Conservation (phyloP, 2,888 invertebrate species). For the Adelphocoris suturalis region DNA sequence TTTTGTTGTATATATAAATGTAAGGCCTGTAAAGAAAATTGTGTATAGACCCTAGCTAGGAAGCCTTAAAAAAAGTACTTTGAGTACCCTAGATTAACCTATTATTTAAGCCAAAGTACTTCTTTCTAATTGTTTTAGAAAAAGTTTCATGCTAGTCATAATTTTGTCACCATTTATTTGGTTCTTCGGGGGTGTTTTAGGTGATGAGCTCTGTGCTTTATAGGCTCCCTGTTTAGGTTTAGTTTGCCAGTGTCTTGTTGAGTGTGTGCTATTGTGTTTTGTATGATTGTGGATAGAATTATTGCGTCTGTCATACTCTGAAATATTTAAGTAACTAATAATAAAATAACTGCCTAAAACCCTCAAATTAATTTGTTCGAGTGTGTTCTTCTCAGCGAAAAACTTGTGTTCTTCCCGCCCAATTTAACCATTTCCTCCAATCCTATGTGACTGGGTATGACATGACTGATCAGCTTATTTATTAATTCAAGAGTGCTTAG, state of each 20-base stretch:
- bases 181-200: not conserved
- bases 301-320: too few species aligned
- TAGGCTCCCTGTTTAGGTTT: too few species aligned
- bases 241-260: not conserved
- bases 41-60: slow-evolving; percentile 8
- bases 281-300: not conserved
- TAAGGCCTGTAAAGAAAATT: not conserved
- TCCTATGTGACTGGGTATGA: too few species aligned
- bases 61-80: slow-evolving; percentile 11
- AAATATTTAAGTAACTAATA: too few species aligned
- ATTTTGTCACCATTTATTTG: not conserved
- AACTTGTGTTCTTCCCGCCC: too few species aligned
- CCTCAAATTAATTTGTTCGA: too few species aligned
- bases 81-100: slow-evolving; percentile 23
- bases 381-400: too few species aligned
- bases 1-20: not conserved
- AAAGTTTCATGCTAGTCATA: slow-evolving; percentile 31
- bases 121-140: not conserved
- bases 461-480: too few species aligned
- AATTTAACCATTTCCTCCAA: too few species aligned
- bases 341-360: too few species aligned
- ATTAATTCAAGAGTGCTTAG: too few species aligned
- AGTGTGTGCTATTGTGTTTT: not conserved
- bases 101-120: slow-evolving; percentile 28
- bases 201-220: not conserved